These are phyloP conservation scores for Myxocyprinus asiaticus DNA, from an alignment of 2,113 vertebrate species.

Conservation along the genomic window DNA sequence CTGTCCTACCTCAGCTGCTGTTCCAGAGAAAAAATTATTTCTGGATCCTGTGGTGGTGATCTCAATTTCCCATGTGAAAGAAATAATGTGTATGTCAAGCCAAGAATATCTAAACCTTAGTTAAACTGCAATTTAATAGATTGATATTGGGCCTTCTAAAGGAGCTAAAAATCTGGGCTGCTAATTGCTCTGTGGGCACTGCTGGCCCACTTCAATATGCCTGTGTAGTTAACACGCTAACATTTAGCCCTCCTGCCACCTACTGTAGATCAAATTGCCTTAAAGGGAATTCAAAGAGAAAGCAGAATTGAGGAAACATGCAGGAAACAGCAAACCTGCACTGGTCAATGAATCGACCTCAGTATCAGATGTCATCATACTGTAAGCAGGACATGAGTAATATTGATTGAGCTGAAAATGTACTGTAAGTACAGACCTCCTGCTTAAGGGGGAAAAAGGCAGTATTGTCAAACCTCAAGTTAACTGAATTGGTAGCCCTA, in stretches of 20 bases:
- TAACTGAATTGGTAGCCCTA: not conserved
- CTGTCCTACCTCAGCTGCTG: constrained; percentile 75
- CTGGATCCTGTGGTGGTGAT: constrained; percentile 84
- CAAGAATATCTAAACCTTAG: not conserved
- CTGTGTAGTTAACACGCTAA: not conserved
- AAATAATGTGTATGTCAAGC: constrained; percentile 28
- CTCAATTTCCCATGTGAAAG: constrained; percentile 78
- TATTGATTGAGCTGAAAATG: constrained; percentile 12
- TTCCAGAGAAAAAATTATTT: constrained; percentile 84
- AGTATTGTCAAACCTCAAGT: not conserved
- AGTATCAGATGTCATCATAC: not conserved
- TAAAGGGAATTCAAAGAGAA: not conserved
- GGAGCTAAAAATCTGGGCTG: not conserved
- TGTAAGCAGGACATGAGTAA: not conserved
- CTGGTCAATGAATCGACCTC: constrained; percentile 16
- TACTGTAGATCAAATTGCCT: not conserved
- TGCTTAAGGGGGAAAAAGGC: not conserved
- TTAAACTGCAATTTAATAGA: not conserved
- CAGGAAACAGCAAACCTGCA: not conserved
- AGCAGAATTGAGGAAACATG: not conserved
- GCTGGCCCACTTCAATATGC: not conserved
- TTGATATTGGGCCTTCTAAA: not conserved
- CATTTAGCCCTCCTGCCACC: not conserved
- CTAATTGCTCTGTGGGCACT: constrained; percentile 5
- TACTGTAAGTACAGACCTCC: constrained; percentile 3